Percentiles rank a stretch among this genome's conserved stretches.
These are phyloP conservation scores for Penelope pileata DNA, from an alignment of 2,113 vertebrate genomes.

Conservation along the genomic window DNA sequence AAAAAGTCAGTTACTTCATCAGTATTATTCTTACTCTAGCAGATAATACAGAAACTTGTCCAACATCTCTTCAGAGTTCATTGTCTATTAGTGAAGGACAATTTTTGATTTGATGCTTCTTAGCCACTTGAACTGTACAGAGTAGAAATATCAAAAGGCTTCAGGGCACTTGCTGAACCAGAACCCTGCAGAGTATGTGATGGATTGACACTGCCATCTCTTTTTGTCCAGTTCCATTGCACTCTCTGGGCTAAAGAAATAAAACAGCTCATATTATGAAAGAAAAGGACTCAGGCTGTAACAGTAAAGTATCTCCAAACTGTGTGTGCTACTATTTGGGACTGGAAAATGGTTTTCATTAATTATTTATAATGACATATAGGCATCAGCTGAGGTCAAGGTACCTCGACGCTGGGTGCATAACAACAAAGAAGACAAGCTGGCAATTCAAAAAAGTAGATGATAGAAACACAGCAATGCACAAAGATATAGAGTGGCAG, in stretches of 20 bases:
- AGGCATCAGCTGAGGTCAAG: neutral
- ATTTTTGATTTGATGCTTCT: neutral
- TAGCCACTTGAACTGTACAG: neutral
- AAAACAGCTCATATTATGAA: neutral
- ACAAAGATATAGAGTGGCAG: neutral
- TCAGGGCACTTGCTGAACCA: constrained; percentile 13
- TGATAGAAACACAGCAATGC: neutral
- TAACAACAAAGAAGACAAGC: neutral
- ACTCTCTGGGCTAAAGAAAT: neutral
- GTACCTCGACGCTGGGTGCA: neutral
- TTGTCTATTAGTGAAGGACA: neutral
- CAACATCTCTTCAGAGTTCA: neutral
- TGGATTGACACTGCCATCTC: neutral
- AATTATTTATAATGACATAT: neutral
- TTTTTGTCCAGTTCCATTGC: neutral
- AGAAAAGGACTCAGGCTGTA: neutral
- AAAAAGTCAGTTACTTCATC: neutral
- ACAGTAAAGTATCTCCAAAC: neutral
- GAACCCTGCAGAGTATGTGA: neutral
- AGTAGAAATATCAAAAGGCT: neutral
- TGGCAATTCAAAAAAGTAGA: neutral
- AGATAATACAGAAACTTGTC: neutral
- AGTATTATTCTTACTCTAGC: neutral
- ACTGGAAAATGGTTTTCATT: neutral
- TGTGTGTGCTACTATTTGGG: neutral